Conservation (phyloP, 1,140 invertebrate species). For the Dolichoris vasculosae region DNA sequence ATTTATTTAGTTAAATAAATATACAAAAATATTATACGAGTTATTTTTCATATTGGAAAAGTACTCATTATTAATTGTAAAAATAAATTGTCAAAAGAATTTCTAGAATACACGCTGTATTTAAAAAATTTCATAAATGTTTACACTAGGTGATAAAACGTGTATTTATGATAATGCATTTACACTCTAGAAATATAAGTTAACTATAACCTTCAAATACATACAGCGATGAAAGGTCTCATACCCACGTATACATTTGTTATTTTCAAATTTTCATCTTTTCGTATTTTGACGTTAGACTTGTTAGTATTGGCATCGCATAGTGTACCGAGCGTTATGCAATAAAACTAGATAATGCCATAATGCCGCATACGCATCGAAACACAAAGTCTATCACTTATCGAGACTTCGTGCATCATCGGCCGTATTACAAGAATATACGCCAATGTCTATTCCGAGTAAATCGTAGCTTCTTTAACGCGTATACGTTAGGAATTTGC, state of each 20-base stretch:
- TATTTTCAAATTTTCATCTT: not conserved
- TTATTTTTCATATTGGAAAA: not conserved
- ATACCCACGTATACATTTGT: not conserved
- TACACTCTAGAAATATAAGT: not conserved
- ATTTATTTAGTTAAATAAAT: not conserved
- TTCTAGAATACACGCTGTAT: not conserved
- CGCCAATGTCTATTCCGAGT: not conserved
- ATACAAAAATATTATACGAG: not conserved
- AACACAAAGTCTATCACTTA: slow-evolving; percentile 19
- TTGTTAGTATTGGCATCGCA: slow-evolving; percentile 19
- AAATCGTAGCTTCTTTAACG: not conserved
- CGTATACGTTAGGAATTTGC: not conserved
- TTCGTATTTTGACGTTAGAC: not conserved
- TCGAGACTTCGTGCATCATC: not conserved
- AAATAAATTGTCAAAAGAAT: not conserved
- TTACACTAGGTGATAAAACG: not conserved
- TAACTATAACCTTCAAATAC: not conserved
- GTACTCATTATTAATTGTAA: not conserved
- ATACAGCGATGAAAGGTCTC: not conserved
- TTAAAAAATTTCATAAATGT: not conserved
- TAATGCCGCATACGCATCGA: slow-evolving; percentile 9
- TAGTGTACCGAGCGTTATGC: slow-evolving; percentile 18
- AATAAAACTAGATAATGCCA: slow-evolving; percentile 11
- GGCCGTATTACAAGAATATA: not conserved
- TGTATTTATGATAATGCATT: not conserved